Base-by-base conservation (phyloP, 2,113 vertebrate species). In the Bagarius yarrelli region DNA sequence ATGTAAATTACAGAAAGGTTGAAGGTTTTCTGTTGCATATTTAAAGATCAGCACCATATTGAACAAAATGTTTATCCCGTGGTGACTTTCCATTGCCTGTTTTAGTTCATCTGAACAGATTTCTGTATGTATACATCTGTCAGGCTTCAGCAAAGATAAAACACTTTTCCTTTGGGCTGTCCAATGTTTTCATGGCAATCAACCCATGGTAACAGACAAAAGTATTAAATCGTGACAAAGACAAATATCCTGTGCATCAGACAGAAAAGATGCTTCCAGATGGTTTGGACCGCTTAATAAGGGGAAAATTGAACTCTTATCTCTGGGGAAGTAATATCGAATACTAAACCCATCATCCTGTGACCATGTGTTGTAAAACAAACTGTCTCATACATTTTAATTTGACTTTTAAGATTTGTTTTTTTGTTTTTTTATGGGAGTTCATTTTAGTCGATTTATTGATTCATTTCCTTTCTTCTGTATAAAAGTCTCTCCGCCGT, bases 271-370 rank as follows among this genome's bases (percentile, higher is more conserved):
- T 9, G 21, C 55, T 55, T 32, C 23, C 56, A 64, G 59, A 53
- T 55, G 19, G 34, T 52, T 34, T 55, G 11, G 70, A 55, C n/a
- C n/a, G 44, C 25, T 57, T 64, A 56, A 63, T 73, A 82, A 73
- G 67, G 59, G 34, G 32, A 71, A 57, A 61, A 52, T 40, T 72
- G 47, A 78, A 78, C 30, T 21, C 25, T 80, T 72, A 70, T 80
- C n/a, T 32, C 66, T 71, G 5, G 40, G 66, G 66, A 19, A 2
- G 21, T 15, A 30, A 60, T 59, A 34, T 52, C 19, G 50, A 80
- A 72, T 50, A 32, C 14, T 32, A 57, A n/a, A 52, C 12, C 25
- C 56, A 72, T 36, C 5, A 30, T 27, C 53, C 16, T 79, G n/a
- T 52, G 30, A 11, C n/a, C n/a, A n/a, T n/a, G n/a, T n/a, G n/a